Conservation (phyloP, 2,113 vertebrate genomes). For the Ameiurus melas region DNA sequence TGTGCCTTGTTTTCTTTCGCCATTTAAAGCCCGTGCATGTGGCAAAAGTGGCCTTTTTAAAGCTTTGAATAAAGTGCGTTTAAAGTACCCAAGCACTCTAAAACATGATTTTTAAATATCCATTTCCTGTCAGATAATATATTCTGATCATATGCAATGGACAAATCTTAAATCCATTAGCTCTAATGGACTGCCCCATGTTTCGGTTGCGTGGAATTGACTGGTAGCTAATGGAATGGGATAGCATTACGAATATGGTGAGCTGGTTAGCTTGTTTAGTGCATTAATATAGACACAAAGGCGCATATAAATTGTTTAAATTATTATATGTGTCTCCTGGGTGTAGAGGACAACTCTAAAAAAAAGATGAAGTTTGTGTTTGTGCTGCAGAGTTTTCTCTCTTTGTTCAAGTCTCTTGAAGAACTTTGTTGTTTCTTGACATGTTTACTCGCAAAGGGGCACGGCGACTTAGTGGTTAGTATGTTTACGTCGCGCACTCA, state of each 20-base stretch:
- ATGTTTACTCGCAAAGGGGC: neutral
- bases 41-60: neutral
- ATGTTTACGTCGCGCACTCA: too few relatives aligned
- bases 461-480: too few relatives aligned
- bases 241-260: neutral
- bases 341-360: neutral
- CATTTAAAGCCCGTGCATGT: neutral
- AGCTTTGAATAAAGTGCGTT: neutral
- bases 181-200: neutral
- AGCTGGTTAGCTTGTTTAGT: neutral
- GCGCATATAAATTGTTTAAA: neutral
- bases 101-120: neutral
- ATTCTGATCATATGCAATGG: conserved; percentile 2
- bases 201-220: neutral
- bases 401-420: neutral
- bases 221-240: neutral
- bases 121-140: neutral
- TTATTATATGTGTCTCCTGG: too few relatives aligned
- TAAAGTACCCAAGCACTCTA: neutral
- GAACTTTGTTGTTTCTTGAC: neutral
- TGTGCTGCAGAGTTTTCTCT: neutral
- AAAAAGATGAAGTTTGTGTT: neutral
- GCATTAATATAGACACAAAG: neutral
- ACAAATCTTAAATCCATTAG: conserved; percentile 10
- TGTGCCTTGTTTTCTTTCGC: neutral